A percentile compares a stretch with the other conserved stretches of the same genome.
Conservation (phyloP, 2,113 vertebrate genomes). For the Periophthalmus modestus region DNA sequence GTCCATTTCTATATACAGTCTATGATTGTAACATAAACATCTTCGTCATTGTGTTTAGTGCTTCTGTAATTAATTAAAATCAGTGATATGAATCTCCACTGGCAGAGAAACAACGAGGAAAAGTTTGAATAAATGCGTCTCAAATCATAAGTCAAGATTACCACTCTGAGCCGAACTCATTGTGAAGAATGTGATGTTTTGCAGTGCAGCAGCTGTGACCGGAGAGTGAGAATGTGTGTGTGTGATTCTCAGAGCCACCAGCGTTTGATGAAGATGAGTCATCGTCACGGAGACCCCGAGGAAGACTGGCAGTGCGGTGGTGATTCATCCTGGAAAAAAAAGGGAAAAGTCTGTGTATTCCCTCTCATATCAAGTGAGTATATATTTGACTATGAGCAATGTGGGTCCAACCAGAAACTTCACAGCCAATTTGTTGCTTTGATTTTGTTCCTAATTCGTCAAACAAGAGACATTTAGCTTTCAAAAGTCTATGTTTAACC, state of each 20-base stretch:
- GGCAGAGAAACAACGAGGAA: no score
- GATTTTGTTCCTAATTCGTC: no score
- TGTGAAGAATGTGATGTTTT: background rate
- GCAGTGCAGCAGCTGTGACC: conserved; percentile 26
- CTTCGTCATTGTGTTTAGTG: no score
- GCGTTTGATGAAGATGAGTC: conserved; percentile 85
- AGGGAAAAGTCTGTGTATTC: background rate
- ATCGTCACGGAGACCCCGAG: conserved; percentile 70
- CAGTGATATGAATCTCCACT: no score
- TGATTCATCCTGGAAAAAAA: conserved; percentile 66
- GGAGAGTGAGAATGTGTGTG: conserved; percentile 59
- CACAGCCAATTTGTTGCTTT: no score
- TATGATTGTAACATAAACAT: no score
- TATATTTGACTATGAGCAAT: background rate
- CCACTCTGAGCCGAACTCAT: background rate
- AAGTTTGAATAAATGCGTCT: no score
- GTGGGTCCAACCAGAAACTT: background rate
- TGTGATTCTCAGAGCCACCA: conserved; percentile 77
- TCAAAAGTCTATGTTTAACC: no score
- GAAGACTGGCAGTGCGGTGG: conserved; percentile 69
- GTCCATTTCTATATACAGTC: no score
- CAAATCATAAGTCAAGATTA: no score
- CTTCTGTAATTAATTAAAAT: no score
- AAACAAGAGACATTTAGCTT: no score
- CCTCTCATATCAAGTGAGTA: background rate